Percentiles rank a stretch among this genome's conserved stretches.
phyloP scores from a whole-genome alignment of 2,113 vertebrate genomes.

The Neoarius graeffei region DNA sequence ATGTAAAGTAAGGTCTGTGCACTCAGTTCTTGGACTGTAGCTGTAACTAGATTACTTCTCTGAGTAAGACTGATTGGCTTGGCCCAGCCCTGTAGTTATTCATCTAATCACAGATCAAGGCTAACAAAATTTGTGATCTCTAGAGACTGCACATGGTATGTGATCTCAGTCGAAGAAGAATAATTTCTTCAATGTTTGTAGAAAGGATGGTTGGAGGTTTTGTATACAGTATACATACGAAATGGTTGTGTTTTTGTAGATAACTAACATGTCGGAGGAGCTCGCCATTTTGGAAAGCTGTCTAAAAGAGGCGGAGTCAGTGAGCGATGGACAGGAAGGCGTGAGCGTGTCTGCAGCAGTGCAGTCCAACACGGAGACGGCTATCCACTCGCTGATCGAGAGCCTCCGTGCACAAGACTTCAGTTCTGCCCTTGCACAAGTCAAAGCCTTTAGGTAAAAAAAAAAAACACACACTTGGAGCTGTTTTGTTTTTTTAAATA shows the following conservation, averaged over 20 bases:
- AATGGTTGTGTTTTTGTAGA: constrained; percentile 66
- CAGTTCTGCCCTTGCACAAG: constrained; percentile 85
- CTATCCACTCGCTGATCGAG: constrained; percentile 93
- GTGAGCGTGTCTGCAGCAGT: constrained; percentile 81
- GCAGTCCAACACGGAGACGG: constrained; percentile 88
- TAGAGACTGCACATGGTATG: background rate
- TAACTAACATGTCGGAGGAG: constrained; percentile 97
- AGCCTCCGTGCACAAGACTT: constrained; percentile 87
- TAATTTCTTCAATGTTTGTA: background rate
- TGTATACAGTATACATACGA: background rate
- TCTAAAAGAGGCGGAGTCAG: constrained; percentile 86
- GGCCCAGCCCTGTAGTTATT: constrained; percentile 34
- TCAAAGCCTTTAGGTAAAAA: constrained; percentile 90
- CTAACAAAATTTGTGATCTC: constrained; percentile 36
- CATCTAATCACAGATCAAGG: constrained; percentile 53
- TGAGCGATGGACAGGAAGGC: constrained; percentile 79
- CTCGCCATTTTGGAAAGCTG: constrained; percentile 86
- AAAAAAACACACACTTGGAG: background rate
- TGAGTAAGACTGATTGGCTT: constrained; percentile 55
- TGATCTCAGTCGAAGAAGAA: background rate
- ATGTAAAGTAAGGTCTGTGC: background rate
- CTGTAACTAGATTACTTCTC: constrained; percentile 61
- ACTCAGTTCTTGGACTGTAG: constrained; percentile 14
- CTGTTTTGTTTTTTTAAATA: no score
- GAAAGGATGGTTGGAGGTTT: background rate